A percentile compares a stretch with the other conserved stretches of the same genome.
Conservation (phyloP, 2,888 invertebrate species). For the Drosophila villosipedis region DNA sequence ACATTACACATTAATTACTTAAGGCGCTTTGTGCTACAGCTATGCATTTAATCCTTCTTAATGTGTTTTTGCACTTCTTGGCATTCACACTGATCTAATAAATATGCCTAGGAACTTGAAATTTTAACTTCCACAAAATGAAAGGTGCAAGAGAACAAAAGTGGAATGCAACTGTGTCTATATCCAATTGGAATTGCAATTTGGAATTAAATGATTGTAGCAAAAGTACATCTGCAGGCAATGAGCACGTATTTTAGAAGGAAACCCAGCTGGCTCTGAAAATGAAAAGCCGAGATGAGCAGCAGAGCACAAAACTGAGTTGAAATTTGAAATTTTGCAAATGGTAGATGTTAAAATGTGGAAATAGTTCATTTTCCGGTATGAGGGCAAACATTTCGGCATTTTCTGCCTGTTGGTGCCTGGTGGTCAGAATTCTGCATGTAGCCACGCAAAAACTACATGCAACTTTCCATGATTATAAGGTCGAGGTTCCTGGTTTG, state of each 20-base stretch:
- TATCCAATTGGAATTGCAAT: neutral
- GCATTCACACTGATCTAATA: neutral
- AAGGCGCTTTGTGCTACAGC: neutral
- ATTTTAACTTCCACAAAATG: neutral
- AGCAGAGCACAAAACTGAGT: neutral
- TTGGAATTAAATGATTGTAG: neutral
- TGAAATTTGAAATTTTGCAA: slow-evolving; percentile 21
- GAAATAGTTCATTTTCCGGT: slow-evolving; percentile 15
- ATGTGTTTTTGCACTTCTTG: neutral
- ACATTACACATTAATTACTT: neutral
- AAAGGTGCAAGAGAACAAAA: neutral
- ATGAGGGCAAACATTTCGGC: neutral
- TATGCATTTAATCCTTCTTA: neutral
- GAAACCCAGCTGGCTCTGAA: neutral
- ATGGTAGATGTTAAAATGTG: slow-evolving; percentile 31
- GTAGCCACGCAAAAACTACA: slow-evolving; percentile 16
- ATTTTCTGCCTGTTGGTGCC: neutral
- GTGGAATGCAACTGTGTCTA: neutral
- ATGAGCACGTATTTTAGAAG: neutral
- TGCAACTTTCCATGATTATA: slow-evolving; percentile 22
- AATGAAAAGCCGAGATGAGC: neutral
- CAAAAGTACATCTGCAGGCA: neutral
- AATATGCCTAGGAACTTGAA: neutral
- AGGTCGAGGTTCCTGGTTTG: slow-evolving; percentile 5
- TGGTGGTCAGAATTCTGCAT: slow-evolving; percentile 9